Base-by-base conservation (phyloP, 2,797 vertebrate species). In the Rallus crepitans region DNA sequence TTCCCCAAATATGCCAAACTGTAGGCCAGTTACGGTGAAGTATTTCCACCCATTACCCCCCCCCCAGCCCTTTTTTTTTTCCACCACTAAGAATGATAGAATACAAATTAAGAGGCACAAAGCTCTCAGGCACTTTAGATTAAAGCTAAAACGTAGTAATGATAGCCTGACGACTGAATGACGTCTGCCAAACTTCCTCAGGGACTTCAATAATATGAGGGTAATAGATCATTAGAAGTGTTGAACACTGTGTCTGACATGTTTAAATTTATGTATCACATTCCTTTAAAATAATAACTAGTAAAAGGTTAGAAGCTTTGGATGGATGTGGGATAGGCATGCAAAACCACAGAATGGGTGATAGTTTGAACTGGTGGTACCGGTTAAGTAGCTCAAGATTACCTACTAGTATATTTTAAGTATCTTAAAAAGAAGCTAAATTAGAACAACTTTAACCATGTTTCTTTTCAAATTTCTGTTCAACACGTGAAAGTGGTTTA, bases 161-260 rank as follows among this genome's bases (percentile, higher is more conserved):
- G 94, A 95, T 96, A 92, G 56, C 82, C 89, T 93, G 94, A 94
- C 95, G 96, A 96, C 87, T 94, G 96, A 97, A 83, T 94, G 94
- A 97, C 93, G 70, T 87, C 91, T 94, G 94, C 94, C 97, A 96
- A 90, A 96, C 91, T 95, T 97, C 98, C 98, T 96, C 89, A 6
- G 98, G 98, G 98, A 97, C 90, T 97, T 95, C 96, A 95, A 47
- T 98, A 97, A 98, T 98, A 95, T 95, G 94, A 97, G 97, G 96
- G 97, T 98, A 98, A 98, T 98, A 98, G 97, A 98, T 98, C 98
- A 98, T 98, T 98, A 98, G 96, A 89, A 96, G 96, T 97, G 97
- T 98, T 97, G 97, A 98, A 95, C 94, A 93, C 82, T 98, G 83
- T 97, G 97, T 98, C 96, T 98, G 97, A 98, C 98, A 98, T 97